Evolutionary conservation across 2,888 invertebrate species (phyloP).

Genomic region (Oxyscelio sp.): DNA sequence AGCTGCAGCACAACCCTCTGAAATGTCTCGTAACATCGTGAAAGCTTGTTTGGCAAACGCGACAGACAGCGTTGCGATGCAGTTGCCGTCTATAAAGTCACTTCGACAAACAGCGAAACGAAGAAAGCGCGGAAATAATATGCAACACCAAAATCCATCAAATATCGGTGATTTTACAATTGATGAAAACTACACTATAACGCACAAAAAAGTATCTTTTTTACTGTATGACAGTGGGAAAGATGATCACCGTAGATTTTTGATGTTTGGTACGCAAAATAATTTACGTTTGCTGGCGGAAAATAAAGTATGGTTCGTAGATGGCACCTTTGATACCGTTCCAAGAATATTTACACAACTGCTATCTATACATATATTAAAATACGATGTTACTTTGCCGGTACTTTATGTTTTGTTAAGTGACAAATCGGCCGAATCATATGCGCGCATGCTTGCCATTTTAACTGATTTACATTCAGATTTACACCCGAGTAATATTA

Average conservation of each 20-base stretch:
- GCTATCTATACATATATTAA: slow-evolving; percentile 11
- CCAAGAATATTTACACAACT: slow-evolving; percentile 12
- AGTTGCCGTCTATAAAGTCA: slow-evolving; percentile 5
- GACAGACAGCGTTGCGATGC: too few species aligned
- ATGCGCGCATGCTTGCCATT: not conserved
- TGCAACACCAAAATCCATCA: slow-evolving; percentile 1
- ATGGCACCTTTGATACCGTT: slow-evolving; percentile 14
- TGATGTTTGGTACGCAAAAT: slow-evolving; percentile 13
- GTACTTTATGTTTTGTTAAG: not conserved
- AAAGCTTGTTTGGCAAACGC: not conserved
- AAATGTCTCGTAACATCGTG: slow-evolving; percentile 16
- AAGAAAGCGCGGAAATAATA: not conserved
- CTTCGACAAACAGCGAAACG: slow-evolving; percentile 9
- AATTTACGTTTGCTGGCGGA: not conserved
- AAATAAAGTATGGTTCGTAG: not conserved
- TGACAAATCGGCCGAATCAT: not conserved
- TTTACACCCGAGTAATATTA: not conserved
- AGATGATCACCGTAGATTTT: not conserved
- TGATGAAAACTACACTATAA: not conserved
- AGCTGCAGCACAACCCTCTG: not conserved
- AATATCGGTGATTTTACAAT: not conserved
- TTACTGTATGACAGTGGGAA: slow-evolving; percentile 3
- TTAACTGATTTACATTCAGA: not conserved
- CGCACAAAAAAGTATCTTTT: not conserved
- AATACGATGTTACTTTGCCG: not conserved